phyloP scores from a whole-genome alignment of 2,888 invertebrate genomes.

The Sinohyriopsis cumingii region DNA sequence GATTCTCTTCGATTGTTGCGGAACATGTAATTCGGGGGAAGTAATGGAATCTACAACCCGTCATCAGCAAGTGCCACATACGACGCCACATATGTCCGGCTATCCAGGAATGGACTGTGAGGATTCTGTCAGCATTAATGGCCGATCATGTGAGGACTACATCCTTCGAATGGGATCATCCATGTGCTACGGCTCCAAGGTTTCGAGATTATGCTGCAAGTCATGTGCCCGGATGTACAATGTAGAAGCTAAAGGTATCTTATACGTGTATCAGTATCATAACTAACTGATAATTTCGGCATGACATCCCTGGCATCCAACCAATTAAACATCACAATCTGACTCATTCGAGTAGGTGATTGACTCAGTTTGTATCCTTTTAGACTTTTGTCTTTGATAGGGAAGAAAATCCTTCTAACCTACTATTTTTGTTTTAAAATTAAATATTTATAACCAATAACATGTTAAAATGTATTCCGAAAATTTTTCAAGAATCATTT shows the following conservation, averaged over 20 bases:
- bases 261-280: not conserved
- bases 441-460: too few species aligned
- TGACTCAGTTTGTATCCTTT: too few species aligned
- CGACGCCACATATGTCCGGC: too few species aligned
- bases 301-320: too few species aligned
- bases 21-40: constrained; percentile 36
- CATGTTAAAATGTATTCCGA: too few species aligned
- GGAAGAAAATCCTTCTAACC: too few species aligned
- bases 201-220: constrained; percentile 22
- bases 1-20: constrained; percentile 43
- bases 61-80: not conserved
- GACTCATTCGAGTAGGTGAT: too few species aligned
- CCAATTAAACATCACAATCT: too few species aligned
- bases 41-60: constrained; percentile 14
- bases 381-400: too few species aligned
- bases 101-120: constrained; percentile 4
- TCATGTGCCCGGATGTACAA: constrained; percentile 9
- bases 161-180: constrained; percentile 20
- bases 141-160: constrained; percentile 21
- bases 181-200: constrained; percentile 24
- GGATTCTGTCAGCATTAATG: constrained; percentile 19
- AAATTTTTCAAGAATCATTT: too few species aligned
- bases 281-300: too few species aligned
- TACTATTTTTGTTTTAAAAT: too few species aligned
- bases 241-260: constrained; percentile 3